Percentiles rank a stretch among this genome's conserved stretches.
phyloP scores from a whole-genome alignment of 2,888 invertebrate genomes.

The Ophion costatus region DNA sequence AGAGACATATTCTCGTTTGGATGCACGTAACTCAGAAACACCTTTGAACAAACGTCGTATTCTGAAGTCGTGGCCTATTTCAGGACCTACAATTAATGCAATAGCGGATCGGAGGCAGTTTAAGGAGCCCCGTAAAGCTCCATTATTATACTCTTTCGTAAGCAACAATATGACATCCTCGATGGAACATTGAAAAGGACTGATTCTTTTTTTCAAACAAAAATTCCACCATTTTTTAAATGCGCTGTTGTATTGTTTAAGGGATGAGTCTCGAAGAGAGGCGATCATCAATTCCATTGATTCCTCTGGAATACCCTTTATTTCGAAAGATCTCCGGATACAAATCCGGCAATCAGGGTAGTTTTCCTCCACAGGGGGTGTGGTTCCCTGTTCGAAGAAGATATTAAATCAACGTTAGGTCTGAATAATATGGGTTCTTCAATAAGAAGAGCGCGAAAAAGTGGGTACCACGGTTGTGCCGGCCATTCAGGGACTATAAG shows the following conservation, averaged over 20 bases:
- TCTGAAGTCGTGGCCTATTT: slow-evolving; percentile 23
- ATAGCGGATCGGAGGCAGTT: slow-evolving; percentile 2
- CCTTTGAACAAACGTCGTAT: slow-evolving; percentile 15
- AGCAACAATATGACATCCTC: slow-evolving; percentile 13
- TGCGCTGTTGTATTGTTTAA: too few relatives aligned
- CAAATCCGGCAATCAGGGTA: slow-evolving; percentile 62
- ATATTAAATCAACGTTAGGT: slow-evolving; percentile 8
- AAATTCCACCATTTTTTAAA: too few relatives aligned
- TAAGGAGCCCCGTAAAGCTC: slow-evolving; percentile 8
- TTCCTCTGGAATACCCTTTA: slow-evolving; percentile 27
- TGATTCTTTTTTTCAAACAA: not conserved
- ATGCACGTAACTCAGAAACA: slow-evolving; percentile 7
- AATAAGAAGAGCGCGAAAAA: too few relatives aligned
- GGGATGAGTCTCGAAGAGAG: slow-evolving; percentile 28
- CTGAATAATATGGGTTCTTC: too few relatives aligned
- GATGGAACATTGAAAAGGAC: slow-evolving; percentile 5
- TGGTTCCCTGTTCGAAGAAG: slow-evolving; percentile 49
- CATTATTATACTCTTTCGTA: slow-evolving; percentile 17
- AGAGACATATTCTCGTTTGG: not conserved
- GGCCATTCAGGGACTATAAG: too few relatives aligned
- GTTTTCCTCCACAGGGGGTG: slow-evolving; percentile 47
- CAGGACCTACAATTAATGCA: not conserved
- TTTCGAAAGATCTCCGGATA: slow-evolving; percentile 53
- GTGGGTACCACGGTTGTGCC: too few relatives aligned
- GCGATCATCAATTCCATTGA: slow-evolving; percentile 1